Evolutionary conservation across 2,888 invertebrate genomes (phyloP), one percentile per base, ranked within the genome.

Genomic region (Pseudococcus jackbeardsleyi): DNA sequence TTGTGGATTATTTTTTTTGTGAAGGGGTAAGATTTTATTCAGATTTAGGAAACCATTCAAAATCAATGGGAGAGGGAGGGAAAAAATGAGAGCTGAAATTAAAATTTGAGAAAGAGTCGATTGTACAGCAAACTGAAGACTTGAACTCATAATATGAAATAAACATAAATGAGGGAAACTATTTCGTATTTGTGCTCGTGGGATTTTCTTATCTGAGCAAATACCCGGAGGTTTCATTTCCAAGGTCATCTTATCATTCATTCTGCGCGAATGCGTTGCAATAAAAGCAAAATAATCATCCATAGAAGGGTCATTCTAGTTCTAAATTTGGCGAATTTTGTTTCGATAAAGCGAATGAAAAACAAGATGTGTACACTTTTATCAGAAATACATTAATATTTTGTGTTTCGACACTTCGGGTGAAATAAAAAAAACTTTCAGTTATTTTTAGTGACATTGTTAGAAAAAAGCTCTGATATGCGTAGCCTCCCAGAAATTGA

Each of bases 161-260:
- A 7, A 17, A 64, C 64, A 7, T 1, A 19, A 64, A 22, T 22
- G 6, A 64, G 64, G 12, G 22, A 64, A 64, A 64, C 22, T 22
- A 64, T 64, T 22, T 9, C 9, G n/a, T 19, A 22, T 22, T 64
- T 22, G 9, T 22, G 64, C 22, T 22, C 11, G 22, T 64, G 22
- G 22, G 22, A 64, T 64, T 22, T 64, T 64, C 64, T 64, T 64
- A 64, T 64, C 64, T 64, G 9, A 64, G 12, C 11, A 11, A 19
- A 64, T 64, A 64, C 64, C 64, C 64, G 64, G 64, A 64, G 64
- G 64, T 64, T 64, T 64, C 22, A 7, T 64, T 9, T 22, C 3
- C 64, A 64, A 64, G 64, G 64, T 64, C 11, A 64, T 64, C 64
- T 64, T 64, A 64, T 64, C 64, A 9, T 59, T n/a, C 59, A n/a